These are phyloP conservation scores for Epirrhoe tristata DNA, from an alignment of 2,888 invertebrate genomes.

Conservation along the genomic window DNA sequence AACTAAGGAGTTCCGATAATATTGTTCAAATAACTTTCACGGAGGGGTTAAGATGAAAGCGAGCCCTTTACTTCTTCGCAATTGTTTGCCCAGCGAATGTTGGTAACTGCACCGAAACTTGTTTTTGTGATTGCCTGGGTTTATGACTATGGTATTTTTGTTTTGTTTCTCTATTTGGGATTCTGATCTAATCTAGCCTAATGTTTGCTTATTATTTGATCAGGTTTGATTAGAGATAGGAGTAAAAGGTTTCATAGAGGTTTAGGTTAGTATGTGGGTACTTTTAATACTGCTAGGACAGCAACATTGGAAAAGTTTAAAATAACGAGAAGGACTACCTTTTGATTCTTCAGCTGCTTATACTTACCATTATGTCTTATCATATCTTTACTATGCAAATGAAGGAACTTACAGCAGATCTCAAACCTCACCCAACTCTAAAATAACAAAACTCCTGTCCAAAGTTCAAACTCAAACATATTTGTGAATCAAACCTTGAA, in stretches of 20 bases:
- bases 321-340: too few relatives aligned
- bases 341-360: neutral
- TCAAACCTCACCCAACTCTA: constrained; percentile 28
- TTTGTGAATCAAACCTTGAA: constrained; percentile 43
- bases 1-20: constrained; percentile 35
- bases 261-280: too few relatives aligned
- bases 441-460: constrained; percentile 33
- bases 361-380: neutral
- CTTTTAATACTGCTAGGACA: too few relatives aligned
- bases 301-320: too few relatives aligned
- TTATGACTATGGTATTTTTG: neutral
- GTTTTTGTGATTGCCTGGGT: constrained; percentile 5
- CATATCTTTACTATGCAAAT: neutral
- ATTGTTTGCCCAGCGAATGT: constrained; percentile 40
- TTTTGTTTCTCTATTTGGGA: neutral
- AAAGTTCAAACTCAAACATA: constrained; percentile 38
- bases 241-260: too few relatives aligned
- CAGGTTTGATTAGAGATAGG: too few relatives aligned
- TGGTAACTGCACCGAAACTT: constrained; percentile 32
- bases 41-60: constrained; percentile 54
- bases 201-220: too few relatives aligned
- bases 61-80: constrained; percentile 43
- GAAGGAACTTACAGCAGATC: constrained; percentile 8
- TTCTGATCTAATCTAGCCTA: too few relatives aligned
- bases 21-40: constrained; percentile 54